phyloP scores from a whole-genome alignment of 1,140 invertebrate species.

The Bombus cullumanus region DNA sequence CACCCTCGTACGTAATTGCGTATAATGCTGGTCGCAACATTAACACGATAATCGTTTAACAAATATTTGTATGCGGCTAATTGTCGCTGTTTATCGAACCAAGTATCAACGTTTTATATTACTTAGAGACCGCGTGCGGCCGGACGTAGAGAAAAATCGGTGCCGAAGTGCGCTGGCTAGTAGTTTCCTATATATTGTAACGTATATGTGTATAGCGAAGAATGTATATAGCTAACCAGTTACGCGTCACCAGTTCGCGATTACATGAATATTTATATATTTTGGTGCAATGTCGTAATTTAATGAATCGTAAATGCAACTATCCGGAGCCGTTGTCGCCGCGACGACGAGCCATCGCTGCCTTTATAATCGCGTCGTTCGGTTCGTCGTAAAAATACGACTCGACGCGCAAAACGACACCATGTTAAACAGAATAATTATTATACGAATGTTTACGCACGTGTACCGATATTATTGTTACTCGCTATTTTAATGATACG shows the following conservation, averaged over 20 bases:
- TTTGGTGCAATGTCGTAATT: conserved; percentile 33
- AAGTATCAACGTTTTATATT: background rate
- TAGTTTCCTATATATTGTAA: too few species aligned
- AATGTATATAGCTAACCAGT: too few species aligned
- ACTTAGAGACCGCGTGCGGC: background rate
- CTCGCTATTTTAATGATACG: conserved; percentile 32
- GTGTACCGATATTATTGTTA: conserved; percentile 49
- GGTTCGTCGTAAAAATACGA: conserved; percentile 39
- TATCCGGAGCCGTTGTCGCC: conserved; percentile 30
- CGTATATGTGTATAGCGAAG: too few species aligned
- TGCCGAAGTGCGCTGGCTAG: background rate
- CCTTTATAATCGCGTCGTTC: conserved; percentile 33
- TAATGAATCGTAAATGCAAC: conserved; percentile 42
- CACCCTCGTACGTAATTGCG: conserved; percentile 23
- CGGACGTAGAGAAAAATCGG: background rate
- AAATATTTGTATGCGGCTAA: conserved; percentile 30
- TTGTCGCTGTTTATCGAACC: conserved; percentile 10
- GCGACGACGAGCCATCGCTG: conserved; percentile 18
- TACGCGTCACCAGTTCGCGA: background rate
- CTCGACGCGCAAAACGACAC: conserved; percentile 18
- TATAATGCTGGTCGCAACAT: background rate
- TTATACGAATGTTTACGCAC: conserved; percentile 53
- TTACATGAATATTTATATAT: conserved; percentile 41
- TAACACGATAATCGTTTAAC: conserved; percentile 27
- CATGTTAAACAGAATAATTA: conserved; percentile 44